These are phyloP conservation scores for Drosophila lacertosa DNA, from an alignment of 1,140 invertebrate species.

Conservation along the genomic window DNA sequence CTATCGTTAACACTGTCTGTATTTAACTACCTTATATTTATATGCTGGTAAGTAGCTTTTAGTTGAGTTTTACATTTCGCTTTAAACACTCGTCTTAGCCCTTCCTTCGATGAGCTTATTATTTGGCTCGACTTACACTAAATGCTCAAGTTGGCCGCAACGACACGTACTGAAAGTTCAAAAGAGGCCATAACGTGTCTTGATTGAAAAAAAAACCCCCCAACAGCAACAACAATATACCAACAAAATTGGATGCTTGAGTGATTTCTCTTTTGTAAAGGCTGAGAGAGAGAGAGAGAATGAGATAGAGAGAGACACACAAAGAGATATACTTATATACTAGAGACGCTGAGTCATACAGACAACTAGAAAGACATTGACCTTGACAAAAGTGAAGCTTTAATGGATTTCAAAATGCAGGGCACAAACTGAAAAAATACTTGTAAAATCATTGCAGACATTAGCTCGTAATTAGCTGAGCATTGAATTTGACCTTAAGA, in stretches of 20 bases:
- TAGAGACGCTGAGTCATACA: conserved; percentile 27
- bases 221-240: no score
- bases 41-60: conserved; percentile 8
- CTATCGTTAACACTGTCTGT: no score
- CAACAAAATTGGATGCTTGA: conserved; percentile 47
- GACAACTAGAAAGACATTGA: conserved; percentile 39
- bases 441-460: background rate
- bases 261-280: conserved; percentile 51
- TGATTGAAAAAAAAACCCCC: conserved; percentile 53
- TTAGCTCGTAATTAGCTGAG: background rate
- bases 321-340: background rate
- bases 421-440: conserved; percentile 3
- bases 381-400: conserved; percentile 47
- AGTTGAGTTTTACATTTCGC: background rate
- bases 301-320: background rate
- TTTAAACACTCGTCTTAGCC: conserved; percentile 13
- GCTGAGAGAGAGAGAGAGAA: conserved; percentile 4
- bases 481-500: conserved; percentile 31
- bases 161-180: conserved; percentile 46
- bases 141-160: conserved; percentile 17
- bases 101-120: conserved; percentile 14
- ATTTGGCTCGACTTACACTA: conserved; percentile 28
- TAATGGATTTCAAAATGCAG: conserved; percentile 40
- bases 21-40: conserved; percentile 3
- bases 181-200: conserved; percentile 55